Evolutionary conservation across 2,797 vertebrate genomes (phyloP).

Genomic region (Cheracebus regulus): DNA sequence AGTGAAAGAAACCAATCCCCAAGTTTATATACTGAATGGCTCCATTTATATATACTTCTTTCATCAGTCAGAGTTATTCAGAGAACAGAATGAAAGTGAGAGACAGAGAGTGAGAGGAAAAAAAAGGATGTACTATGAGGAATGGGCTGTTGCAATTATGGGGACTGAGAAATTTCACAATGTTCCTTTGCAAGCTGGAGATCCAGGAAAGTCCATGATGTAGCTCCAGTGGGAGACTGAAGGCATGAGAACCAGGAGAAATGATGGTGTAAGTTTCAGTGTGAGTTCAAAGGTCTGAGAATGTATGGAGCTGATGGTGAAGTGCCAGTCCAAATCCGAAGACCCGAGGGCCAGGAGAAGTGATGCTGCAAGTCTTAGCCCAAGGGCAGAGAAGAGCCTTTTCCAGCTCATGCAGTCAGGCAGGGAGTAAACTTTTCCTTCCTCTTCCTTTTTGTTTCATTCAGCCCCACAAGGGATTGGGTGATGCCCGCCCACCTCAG

Average conservation of each 20-base stretch:
- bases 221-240: too few relatives aligned
- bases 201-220: rapidly evolving
- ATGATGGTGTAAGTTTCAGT: not conserved
- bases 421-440: too few relatives aligned
- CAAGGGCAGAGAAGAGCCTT: rapidly evolving
- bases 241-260: too few relatives aligned
- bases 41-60: not conserved
- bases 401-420: not conserved
- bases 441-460: too few relatives aligned
- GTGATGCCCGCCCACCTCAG: rapidly evolving
- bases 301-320: rapidly evolving
- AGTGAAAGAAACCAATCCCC: not conserved
- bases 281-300: not conserved
- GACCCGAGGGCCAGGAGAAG: not conserved
- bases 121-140: not conserved
- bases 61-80: not conserved
- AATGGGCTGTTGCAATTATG: not conserved
- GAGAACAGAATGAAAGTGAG: not conserved
- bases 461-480: too few relatives aligned
- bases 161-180: not conserved
- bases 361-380: not conserved
- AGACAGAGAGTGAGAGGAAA: not conserved
- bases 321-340: not conserved
- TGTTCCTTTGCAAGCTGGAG: not conserved
- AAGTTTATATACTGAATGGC: too few relatives aligned